Percentiles rank a stretch among this genome's conserved stretches.
These are phyloP conservation scores for Rhinella marina DNA, from an alignment of 2,797 vertebrate species.

Conservation along the genomic window DNA sequence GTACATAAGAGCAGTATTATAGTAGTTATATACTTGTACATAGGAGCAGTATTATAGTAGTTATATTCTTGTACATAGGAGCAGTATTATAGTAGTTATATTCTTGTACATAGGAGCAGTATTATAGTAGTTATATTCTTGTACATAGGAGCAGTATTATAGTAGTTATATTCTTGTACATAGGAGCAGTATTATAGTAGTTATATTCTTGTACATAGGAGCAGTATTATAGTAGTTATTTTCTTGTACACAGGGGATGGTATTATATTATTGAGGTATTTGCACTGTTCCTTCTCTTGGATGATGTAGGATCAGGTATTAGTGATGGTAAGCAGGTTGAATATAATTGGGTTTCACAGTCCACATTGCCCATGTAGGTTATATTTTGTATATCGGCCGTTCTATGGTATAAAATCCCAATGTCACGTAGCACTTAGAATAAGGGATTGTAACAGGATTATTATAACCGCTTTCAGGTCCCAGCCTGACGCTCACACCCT, in stretches of 20 bases:
- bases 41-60: conserved; percentile 2
- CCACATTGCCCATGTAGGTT: no score
- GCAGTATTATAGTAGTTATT: conserved; percentile 10
- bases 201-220: conserved; percentile 1
- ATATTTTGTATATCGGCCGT: no score
- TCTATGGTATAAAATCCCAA: no score
- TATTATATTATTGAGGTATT: not conserved
- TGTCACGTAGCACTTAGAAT: no score
- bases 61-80: not conserved
- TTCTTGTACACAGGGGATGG: not conserved
- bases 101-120: conserved; percentile 1
- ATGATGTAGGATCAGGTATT: no score
- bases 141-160: not conserved
- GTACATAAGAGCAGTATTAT: conserved; percentile 9
- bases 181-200: conserved; percentile 12
- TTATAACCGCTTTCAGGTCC: no score
- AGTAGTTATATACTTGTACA: conserved; percentile 8
- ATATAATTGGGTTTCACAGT: no score
- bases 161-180: conserved; percentile 4
- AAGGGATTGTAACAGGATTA: no score
- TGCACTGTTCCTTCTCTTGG: no score
- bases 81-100: conserved; percentile 13
- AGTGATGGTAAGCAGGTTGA: no score
- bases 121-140: conserved; percentile 7
- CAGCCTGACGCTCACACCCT: no score